Base-by-base conservation (phyloP, 2,888 invertebrate genomes). In the Sipha maydis region DNA sequence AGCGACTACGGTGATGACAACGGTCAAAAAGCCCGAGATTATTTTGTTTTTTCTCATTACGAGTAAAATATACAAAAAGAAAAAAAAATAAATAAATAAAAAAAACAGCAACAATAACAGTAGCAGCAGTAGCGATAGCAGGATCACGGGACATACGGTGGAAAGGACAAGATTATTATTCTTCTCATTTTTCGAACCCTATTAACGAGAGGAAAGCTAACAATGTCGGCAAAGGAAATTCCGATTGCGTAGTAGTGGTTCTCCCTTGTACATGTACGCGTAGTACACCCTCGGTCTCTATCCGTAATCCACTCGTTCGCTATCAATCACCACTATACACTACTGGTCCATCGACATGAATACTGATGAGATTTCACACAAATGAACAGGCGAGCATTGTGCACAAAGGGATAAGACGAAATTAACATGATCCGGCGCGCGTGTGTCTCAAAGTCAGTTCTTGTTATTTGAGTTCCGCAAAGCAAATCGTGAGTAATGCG, bases 171-270 rank as follows among this genome's bases (percentile, higher is more conserved):
- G 84, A 83, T 86, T 79, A 80, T 86, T 86, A 86, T 86, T 86
- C 79, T 80, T 41, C 80, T 86, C 85, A 54, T 85, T 85, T 85
- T 85, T 85, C 73, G 79, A 86, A 80, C 80, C 86, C 79, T 86
- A 80, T 86, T 86, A 86, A 79, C 80, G 61, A 61, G 82, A 85
- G 61, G 69, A 48, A n/a, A 71, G 71, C 78, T 86, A 86, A 86
- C 77, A 86, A 79, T 54, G 85, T 86, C 14, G 75, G 56, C 38
- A 84, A 76, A 84, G 78, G 71, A 79, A 86, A 78, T 86, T 86
- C 54, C 56, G 78, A 86, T 71, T 78, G 78, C 79, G 48, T 41
- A 9, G 41, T 41, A 78, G 48, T 78, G 78, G 34, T 83, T 56
- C 71, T 25, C 73, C 28, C 21, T 56, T 19, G 56, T 19, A 11